Conservation (phyloP, 1,140 invertebrate species). For the Philopotamus ludificatus region DNA sequence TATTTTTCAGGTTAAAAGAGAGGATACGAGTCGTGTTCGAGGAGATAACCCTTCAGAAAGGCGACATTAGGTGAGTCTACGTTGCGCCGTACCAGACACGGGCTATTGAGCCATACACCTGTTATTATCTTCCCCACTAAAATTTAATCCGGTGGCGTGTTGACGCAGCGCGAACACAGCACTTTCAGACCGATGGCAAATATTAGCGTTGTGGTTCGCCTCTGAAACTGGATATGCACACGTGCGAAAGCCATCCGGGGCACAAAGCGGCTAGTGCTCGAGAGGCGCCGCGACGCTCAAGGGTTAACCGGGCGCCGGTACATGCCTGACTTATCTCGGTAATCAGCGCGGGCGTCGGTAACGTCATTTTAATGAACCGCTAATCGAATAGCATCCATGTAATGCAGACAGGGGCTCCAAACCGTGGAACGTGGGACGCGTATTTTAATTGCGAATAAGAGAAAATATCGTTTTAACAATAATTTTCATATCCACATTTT, state of each 20-base stretch:
- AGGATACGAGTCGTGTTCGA: conserved; percentile 64
- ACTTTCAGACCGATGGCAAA: neutral
- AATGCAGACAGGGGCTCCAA: too few species aligned
- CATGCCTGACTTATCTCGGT: conserved; percentile 16
- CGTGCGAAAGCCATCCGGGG: neutral
- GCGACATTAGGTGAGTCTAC: conserved; percentile 64
- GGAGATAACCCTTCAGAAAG: conserved; percentile 65
- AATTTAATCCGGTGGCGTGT: too few species aligned
- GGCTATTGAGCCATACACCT: too few species aligned
- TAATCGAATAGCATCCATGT: conserved; percentile 27
- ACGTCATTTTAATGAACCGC: conserved; percentile 34
- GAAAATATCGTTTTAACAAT: too few species aligned
- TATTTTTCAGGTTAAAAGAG: conserved; percentile 61
- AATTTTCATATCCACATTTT: too few species aligned
- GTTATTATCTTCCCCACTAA: too few species aligned
- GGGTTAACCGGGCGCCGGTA: conserved; percentile 3
- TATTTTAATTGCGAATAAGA: too few species aligned
- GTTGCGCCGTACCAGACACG: too few species aligned
- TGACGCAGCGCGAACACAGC: too few species aligned
- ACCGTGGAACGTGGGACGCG: too few species aligned
- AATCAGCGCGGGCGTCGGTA: conserved; percentile 4
- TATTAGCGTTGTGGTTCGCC: conserved; percentile 15
- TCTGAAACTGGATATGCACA: conserved; percentile 1
- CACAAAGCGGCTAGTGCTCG: too few species aligned
- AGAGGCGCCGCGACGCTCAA: too few species aligned